These are phyloP conservation scores for Lepilemur ruficaudatus DNA, from an alignment of 2,797 vertebrate species.

Conservation along the genomic window DNA sequence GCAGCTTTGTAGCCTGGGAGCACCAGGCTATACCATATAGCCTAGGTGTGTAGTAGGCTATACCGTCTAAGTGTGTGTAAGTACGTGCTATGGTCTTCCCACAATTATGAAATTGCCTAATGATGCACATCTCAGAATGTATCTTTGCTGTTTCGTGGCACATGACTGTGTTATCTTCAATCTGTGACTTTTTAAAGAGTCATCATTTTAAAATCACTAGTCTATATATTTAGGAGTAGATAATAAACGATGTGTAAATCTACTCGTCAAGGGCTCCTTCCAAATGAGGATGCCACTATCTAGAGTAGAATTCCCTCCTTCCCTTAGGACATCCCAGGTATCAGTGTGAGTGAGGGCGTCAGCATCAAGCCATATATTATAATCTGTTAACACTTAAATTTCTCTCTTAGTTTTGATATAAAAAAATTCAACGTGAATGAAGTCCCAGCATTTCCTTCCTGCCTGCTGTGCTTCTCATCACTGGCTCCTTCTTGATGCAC, in stretches of 20 bases:
- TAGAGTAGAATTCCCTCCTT: neutral
- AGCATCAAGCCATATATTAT: neutral
- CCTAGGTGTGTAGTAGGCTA: neutral
- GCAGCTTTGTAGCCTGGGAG: neutral
- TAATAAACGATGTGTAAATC: neutral
- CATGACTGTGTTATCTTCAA: neutral
- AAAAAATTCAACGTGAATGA: neutral
- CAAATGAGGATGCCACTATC: neutral
- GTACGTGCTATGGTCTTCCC: neutral
- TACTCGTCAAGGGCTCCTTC: neutral
- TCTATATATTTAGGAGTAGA: neutral
- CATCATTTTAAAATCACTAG: neutral
- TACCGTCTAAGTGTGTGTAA: neutral
- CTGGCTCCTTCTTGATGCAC: neutral
- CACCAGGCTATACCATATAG: neutral
- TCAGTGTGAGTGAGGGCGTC: neutral
- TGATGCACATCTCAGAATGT: neutral
- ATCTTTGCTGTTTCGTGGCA: neutral
- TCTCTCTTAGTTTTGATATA: neutral
- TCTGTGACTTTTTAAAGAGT: neutral
- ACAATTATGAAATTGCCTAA: neutral
- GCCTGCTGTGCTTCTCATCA: neutral
- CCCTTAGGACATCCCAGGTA: neutral
- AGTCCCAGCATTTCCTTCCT: neutral
- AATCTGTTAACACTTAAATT: neutral